These are phyloP conservation scores for Eciton burchellii DNA, from an alignment of 1,140 invertebrate genomes.

Conservation along the genomic window DNA sequence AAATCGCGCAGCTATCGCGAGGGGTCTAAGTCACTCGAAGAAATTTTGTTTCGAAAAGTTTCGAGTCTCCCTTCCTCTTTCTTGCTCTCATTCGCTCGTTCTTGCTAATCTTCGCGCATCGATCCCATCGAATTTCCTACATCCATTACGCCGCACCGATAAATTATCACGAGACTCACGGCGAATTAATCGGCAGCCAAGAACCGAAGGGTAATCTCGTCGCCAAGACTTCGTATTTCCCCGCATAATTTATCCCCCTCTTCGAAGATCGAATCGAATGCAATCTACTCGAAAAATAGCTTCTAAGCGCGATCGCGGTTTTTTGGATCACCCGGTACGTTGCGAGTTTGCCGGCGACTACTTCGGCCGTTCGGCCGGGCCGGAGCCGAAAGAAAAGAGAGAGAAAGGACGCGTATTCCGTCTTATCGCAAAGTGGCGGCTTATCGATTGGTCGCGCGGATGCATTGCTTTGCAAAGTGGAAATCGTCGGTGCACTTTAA, in stretches of 20 bases:
- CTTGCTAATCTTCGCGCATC: background rate
- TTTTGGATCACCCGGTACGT: constrained; percentile 23
- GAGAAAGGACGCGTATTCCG: constrained; percentile 44
- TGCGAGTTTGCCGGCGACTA: constrained; percentile 17
- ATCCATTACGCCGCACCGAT: too few relatives aligned
- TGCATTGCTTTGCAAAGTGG: constrained; percentile 66
- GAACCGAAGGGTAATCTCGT: too few relatives aligned
- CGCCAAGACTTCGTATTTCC: too few relatives aligned
- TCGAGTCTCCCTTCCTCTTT: background rate
- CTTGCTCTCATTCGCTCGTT: background rate
- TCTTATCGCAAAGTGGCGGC: constrained; percentile 60
- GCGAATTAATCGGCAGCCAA: too few relatives aligned
- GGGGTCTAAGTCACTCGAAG: background rate
- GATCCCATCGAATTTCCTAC: background rate
- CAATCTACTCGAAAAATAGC: background rate
- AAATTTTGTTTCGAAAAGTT: constrained; percentile 4
- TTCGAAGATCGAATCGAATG: background rate
- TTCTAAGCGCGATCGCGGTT: background rate
- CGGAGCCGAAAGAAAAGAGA: background rate
- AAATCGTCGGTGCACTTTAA: constrained; percentile 61
- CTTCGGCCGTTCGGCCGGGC: constrained; percentile 28
- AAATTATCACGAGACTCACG: too few relatives aligned
- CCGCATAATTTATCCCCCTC: background rate
- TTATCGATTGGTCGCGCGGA: constrained; percentile 66
- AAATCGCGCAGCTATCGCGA: background rate